phyloP scores from a whole-genome alignment of 1,140 invertebrate species.

The Heliothis subflexa region DNA sequence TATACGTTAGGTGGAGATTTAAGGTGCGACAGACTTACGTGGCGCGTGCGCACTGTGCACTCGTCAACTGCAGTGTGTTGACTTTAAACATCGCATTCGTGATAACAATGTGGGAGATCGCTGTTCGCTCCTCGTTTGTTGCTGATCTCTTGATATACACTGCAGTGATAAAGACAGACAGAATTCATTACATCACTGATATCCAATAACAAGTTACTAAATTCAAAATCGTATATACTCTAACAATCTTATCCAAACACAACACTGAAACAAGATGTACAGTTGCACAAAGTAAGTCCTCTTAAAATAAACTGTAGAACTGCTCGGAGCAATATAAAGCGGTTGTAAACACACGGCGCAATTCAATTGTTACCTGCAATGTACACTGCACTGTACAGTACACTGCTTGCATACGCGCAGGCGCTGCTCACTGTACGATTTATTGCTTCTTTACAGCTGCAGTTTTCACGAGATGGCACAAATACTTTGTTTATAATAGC shows the following conservation, averaged over 20 bases:
- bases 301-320: slow-evolving; percentile 4
- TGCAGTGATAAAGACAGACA: not conserved
- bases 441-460: not conserved
- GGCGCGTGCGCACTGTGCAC: not conserved
- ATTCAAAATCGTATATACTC: not conserved
- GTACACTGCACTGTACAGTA: not conserved
- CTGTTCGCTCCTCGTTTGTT: slow-evolving; percentile 1
- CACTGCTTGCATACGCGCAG: not conserved
- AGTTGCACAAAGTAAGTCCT: slow-evolving; percentile 26
- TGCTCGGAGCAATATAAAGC: slow-evolving; percentile 1
- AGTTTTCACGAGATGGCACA: not conserved
- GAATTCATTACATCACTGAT: not conserved
- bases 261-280: slow-evolving; percentile 8
- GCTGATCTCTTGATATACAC: slow-evolving; percentile 1
- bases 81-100: slow-evolving; percentile 22
- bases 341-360: slow-evolving; percentile 39
- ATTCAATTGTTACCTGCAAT: slow-evolving; percentile 43
- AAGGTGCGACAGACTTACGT: slow-evolving; percentile 17
- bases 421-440: not conserved
- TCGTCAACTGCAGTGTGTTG: slow-evolving; percentile 13
- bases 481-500: not conserved
- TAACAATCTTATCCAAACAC: not conserved
- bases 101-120: slow-evolving; percentile 11
- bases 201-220: not conserved
- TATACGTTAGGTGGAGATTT: slow-evolving; percentile 20